These are phyloP conservation scores for Lasius fuliginosus DNA, from an alignment of 2,888 invertebrate species.

Conservation along the genomic window DNA sequence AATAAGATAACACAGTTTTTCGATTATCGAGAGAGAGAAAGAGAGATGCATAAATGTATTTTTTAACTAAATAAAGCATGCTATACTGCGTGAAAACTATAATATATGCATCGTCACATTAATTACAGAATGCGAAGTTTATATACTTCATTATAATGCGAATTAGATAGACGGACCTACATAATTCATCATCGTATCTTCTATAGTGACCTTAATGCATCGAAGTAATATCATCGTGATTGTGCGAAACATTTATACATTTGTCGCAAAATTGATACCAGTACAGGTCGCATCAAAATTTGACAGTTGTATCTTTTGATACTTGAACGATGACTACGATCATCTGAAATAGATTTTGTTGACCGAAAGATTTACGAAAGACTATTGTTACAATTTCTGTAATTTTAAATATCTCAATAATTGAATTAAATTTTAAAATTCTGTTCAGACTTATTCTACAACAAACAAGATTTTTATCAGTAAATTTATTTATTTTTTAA, in stretches of 20 bases:
- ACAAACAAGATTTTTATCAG: background rate
- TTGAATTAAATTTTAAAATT: constrained; percentile 14
- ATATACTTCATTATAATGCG: constrained; percentile 2
- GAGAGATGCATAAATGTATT: background rate
- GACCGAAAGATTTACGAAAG: background rate
- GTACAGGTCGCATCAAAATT: background rate
- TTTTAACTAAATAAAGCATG: background rate
- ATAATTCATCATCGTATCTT: constrained; percentile 3
- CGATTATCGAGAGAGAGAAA: background rate
- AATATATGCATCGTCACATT: background rate
- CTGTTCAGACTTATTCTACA: background rate
- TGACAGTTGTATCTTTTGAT: background rate
- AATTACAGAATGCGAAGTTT: background rate
- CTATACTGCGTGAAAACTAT: background rate
- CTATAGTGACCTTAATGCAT: constrained; percentile 17
- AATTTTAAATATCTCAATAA: background rate
- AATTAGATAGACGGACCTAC: constrained; percentile 1
- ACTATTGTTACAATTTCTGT: background rate
- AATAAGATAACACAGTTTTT: background rate
- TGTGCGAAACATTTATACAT: constrained; percentile 18
- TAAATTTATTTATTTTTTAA: background rate
- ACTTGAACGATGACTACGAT: background rate
- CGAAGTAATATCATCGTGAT: constrained; percentile 15
- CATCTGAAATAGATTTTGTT: background rate
- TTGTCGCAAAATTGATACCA: constrained; percentile 4